These are phyloP conservation scores for Caenorhabditis auriculariae DNA, from an alignment of 2,888 invertebrate genomes.

Conservation along the genomic window DNA sequence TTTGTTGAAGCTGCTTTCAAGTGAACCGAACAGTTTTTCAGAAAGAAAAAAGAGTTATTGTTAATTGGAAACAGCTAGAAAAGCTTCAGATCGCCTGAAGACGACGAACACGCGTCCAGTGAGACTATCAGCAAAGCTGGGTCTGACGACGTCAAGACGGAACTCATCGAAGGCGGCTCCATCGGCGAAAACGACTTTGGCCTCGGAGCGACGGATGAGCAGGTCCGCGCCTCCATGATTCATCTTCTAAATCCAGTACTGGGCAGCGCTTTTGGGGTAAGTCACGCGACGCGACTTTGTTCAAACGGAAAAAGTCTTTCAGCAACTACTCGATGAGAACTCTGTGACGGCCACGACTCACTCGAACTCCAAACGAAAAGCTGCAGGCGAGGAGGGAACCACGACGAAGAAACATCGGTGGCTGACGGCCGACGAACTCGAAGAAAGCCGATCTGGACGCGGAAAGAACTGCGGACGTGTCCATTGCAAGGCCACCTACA, in stretches of 20 bases:
- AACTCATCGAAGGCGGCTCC: constrained; percentile 14
- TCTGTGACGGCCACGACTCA: constrained; percentile 10
- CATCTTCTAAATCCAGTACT: constrained; percentile 32
- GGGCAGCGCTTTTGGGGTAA: constrained; percentile 27
- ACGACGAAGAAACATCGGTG: constrained; percentile 39
- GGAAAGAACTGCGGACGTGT: constrained; percentile 43
- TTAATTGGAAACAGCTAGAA: neutral
- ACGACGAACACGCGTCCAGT: constrained; percentile 16
- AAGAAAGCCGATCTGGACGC: constrained; percentile 38
- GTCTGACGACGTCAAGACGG: constrained; percentile 26
- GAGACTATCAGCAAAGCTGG: constrained; percentile 32
- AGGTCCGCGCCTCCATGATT: constrained; percentile 34
- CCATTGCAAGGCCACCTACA: constrained; percentile 44
- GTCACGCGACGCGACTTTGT: neutral
- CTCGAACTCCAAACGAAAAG: constrained; percentile 6
- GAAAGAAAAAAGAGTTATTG: too few species aligned
- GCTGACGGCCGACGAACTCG: constrained; percentile 40
- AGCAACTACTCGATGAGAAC: constrained; percentile 11
- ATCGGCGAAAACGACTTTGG: constrained; percentile 17
- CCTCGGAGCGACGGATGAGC: constrained; percentile 33
- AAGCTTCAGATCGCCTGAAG: constrained; percentile 19
- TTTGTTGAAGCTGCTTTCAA: neutral
- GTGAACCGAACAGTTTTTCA: too few species aligned
- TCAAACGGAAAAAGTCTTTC: neutral
- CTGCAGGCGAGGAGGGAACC: constrained; percentile 9